Base-by-base conservation (phyloP, 2,113 vertebrate species). In the Zosterops pallidus region DNA sequence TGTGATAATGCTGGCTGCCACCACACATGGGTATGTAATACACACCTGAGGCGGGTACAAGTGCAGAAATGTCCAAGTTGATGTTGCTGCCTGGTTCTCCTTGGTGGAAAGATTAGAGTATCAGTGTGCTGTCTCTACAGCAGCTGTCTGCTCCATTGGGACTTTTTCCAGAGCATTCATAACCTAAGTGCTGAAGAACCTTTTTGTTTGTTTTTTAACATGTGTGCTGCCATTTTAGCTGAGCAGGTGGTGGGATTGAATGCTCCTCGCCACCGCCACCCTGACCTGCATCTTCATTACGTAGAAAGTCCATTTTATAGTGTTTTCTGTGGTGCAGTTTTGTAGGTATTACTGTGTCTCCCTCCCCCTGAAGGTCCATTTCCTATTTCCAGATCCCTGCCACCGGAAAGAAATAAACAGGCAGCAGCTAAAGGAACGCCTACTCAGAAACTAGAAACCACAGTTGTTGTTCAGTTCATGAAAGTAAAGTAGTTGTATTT, bases 21-120 rank as follows among this genome's bases (percentile, higher is more conserved):
- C 68, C n/a, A 4, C 33, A 14, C 1, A 0, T 83, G 92, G 79
- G 67, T 65, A 6, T 11, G 1, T 31, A 9, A 31, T 16, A 20
- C 19, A 13, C 28, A 20, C 39, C 62, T 31, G 15, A 4, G 57
- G 64, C 57, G 44, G 56, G 24, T 39, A 6, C 80, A 19, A 13
- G 25, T 74, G 57, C 57, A 46, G 0, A 86, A 55, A 79, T 49
- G 47, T 11, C 33, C 9, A 3, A 14, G 46, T 57, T 0, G 0
- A 5, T 7, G 0, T 39, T 31, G 23, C 14, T 39, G 37, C 37
- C 26, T 7, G 12, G 10, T 55, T 80, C 49, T 65, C 25, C n/a
- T 20, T 29, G 47, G 31, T 46, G n/a, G 35, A 35, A 71, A 28
- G 47, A 76, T 49, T n/a, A 57, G 23, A 0, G 0, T 49, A 5